phyloP scores from a whole-genome alignment of 2,888 invertebrate species.

The Phymatocera aterrima region DNA sequence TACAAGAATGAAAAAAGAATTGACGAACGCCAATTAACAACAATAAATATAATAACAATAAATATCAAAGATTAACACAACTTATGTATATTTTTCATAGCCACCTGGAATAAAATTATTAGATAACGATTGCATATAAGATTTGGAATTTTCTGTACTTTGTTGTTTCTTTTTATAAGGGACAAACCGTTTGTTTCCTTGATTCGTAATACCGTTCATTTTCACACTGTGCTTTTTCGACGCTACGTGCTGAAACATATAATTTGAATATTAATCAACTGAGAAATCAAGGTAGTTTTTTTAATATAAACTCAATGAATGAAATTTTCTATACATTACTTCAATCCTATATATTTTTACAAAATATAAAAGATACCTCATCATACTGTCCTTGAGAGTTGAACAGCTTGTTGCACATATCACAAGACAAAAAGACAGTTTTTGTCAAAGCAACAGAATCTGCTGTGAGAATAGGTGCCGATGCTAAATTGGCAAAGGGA shows the following conservation, averaged over 20 bases:
- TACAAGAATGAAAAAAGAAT: not conserved
- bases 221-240: slow-evolving; percentile 71
- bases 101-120: slow-evolving; percentile 47
- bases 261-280: slow-evolving; percentile 40
- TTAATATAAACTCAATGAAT: not conserved
- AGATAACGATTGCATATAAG: slow-evolving; percentile 48
- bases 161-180: slow-evolving; percentile 65
- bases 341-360: not conserved
- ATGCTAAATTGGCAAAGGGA: not conserved
- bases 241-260: slow-evolving; percentile 66
- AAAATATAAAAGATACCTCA: slow-evolving; percentile 66
- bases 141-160: slow-evolving; percentile 7
- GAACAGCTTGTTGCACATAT: slow-evolving; percentile 71
- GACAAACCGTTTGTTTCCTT: slow-evolving; percentile 60
- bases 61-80: slow-evolving; percentile 2
- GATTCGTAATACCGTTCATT: slow-evolving; percentile 61
- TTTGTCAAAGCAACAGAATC: slow-evolving; percentile 50
- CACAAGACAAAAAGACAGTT: slow-evolving; percentile 63
- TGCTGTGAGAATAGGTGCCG: slow-evolving; percentile 4
- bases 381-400: slow-evolving; percentile 69
- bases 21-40: not conserved
- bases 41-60: slow-evolving; percentile 1
- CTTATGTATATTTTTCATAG: slow-evolving; percentile 34
- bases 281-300: not conserved
- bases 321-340: not conserved